These are phyloP conservation scores for Acleris holmiana DNA, from an alignment of 2,888 invertebrate genomes.

Conservation along the genomic window DNA sequence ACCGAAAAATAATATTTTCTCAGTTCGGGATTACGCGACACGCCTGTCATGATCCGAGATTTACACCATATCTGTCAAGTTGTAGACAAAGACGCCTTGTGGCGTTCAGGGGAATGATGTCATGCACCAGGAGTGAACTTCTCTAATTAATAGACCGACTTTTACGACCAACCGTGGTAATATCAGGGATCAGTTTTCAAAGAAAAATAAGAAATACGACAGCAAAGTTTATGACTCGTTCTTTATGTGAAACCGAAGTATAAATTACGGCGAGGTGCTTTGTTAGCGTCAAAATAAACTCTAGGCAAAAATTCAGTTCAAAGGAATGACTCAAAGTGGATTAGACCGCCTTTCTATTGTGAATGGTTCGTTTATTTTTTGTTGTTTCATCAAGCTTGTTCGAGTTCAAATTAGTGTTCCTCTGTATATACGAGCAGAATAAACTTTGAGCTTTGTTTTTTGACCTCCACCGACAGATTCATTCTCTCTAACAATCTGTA, in stretches of 20 bases:
- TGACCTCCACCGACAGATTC: neutral
- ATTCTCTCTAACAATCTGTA: too few relatives aligned
- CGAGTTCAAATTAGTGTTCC: slow-evolving; percentile 23
- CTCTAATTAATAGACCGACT: slow-evolving; percentile 73
- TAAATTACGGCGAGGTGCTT: slow-evolving; percentile 63
- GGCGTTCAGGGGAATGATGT: slow-evolving; percentile 71
- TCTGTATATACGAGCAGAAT: slow-evolving; percentile 10
- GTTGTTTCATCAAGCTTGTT: slow-evolving; percentile 17
- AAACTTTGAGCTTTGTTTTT: slow-evolving; percentile 5
- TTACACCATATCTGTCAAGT: slow-evolving; percentile 74
- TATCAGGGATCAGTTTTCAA: slow-evolving; percentile 61
- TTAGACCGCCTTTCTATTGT: slow-evolving; percentile 23
- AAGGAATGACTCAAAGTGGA: slow-evolving; percentile 34
- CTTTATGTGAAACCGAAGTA: slow-evolving; percentile 60
- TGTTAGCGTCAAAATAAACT: slow-evolving; percentile 55
- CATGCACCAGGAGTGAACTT: slow-evolving; percentile 57
- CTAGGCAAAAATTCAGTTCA: slow-evolving; percentile 35
- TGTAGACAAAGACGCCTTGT: slow-evolving; percentile 77
- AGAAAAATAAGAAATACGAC: slow-evolving; percentile 74
- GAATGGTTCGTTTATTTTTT: slow-evolving; percentile 27
- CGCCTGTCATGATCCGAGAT: slow-evolving; percentile 72
- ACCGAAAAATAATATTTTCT: slow-evolving; percentile 70
- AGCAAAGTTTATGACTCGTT: slow-evolving; percentile 67
- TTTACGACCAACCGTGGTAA: slow-evolving; percentile 64
- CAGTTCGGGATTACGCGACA: slow-evolving; percentile 65